phyloP scores from a whole-genome alignment of 2,888 invertebrate genomes.

The Branchinecta sandiegonensis region DNA sequence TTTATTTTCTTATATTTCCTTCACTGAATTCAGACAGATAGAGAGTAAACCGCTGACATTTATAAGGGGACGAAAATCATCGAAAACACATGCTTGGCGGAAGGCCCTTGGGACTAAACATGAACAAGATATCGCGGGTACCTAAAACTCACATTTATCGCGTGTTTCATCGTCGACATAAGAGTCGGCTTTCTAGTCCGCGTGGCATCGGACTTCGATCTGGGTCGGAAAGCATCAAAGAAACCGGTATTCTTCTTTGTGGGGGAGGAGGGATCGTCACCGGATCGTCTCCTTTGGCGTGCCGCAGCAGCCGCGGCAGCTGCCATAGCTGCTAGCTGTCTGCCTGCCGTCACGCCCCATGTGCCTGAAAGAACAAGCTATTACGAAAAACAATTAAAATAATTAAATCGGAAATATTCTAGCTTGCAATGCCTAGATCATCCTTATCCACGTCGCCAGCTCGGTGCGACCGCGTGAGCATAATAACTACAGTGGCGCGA shows the following conservation, averaged over 20 bases:
- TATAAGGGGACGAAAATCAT: no score
- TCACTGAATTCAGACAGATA: no score
- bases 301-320: neutral
- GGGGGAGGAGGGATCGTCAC: slow-evolving; percentile 26
- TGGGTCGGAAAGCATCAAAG: slow-evolving; percentile 62
- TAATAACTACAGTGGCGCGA: no score
- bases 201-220: slow-evolving; percentile 59
- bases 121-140: neutral
- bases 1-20: no score
- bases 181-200: slow-evolving; percentile 42
- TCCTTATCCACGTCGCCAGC: no score
- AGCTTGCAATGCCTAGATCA: no score
- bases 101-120: no score
- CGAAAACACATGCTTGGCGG: no score
- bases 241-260: slow-evolving; percentile 36
- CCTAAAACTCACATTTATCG: slow-evolving; percentile 50
- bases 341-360: slow-evolving; percentile 21
- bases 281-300: slow-evolving; percentile 40
- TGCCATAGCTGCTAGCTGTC: slow-evolving; percentile 20
- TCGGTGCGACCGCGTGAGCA: no score
- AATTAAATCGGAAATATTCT: no score
- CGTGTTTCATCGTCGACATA: slow-evolving; percentile 71
- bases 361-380: slow-evolving; percentile 21
- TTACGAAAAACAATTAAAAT: neutral
- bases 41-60: no score